phyloP scores from a whole-genome alignment of 1,140 invertebrate genomes.

The Neodiprion virginianus region DNA sequence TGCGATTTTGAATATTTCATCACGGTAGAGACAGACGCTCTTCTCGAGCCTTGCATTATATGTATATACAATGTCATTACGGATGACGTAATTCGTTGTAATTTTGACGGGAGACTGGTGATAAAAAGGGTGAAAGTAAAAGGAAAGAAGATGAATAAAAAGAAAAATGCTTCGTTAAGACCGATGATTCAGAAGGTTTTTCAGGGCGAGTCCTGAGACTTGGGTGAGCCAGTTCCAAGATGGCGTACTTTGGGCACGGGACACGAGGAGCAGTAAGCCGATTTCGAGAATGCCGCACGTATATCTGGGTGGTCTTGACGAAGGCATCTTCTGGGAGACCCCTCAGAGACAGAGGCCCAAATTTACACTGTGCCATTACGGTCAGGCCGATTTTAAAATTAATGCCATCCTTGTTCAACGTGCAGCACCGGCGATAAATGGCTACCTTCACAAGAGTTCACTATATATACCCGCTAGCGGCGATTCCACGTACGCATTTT shows the following conservation, averaged over 20 bases:
- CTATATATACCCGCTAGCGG: not conserved
- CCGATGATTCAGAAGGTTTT: slow-evolving; percentile 7
- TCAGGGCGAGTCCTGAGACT: slow-evolving; percentile 1
- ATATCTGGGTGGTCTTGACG: slow-evolving; percentile 2
- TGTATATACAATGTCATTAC: too few relatives aligned
- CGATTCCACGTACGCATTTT: not conserved
- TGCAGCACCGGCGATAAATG: slow-evolving; percentile 1
- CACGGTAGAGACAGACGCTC: too few relatives aligned
- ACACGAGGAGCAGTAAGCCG: slow-evolving; percentile 1
- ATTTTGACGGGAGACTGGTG: not conserved
- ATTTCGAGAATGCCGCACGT: slow-evolving; percentile 4
- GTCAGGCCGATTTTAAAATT: slow-evolving; percentile 5
- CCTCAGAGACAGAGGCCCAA: slow-evolving; percentile 3
- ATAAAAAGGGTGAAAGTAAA: not conserved
- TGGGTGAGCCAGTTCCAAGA: slow-evolving; percentile 2
- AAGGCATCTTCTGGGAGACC: slow-evolving; percentile 6
- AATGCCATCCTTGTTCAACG: slow-evolving; percentile 1
- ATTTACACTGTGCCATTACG: slow-evolving; percentile 7
- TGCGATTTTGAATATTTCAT: too few relatives aligned
- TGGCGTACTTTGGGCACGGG: slow-evolving; percentile 2
- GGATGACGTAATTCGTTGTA: not conserved
- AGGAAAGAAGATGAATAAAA: not conserved
- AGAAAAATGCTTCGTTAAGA: slow-evolving; percentile 1
- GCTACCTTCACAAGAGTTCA: not conserved
- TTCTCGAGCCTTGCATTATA: too few relatives aligned